Evolutionary conservation across 2,113 vertebrate species (phyloP).

Genomic region (Motacilla alba): DNA sequence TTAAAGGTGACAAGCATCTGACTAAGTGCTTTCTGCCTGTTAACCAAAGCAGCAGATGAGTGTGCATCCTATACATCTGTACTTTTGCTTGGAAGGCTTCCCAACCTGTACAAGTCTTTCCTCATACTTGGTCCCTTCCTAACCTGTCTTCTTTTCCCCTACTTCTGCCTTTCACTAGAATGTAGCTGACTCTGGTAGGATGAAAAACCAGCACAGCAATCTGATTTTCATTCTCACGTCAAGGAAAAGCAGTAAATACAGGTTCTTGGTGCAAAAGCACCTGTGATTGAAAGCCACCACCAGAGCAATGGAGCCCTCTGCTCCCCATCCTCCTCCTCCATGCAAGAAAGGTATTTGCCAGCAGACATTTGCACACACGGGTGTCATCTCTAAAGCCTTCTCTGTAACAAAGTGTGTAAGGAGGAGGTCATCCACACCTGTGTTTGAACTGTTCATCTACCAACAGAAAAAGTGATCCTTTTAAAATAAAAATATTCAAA

Average conservation of each 20-base stretch:
- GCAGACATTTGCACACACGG: not conserved
- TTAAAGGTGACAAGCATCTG: not conserved
- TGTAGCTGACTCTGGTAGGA: not conserved
- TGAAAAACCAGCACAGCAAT: not conserved
- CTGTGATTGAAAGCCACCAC: not conserved
- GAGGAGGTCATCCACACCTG: not conserved
- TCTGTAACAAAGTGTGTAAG: not conserved
- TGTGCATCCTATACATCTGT: not conserved
- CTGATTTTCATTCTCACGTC: not conserved
- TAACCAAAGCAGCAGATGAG: not conserved
- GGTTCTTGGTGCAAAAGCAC: not conserved
- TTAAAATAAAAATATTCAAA: not conserved
- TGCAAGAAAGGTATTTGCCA: not conserved
- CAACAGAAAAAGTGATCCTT: not conserved
- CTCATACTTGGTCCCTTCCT: not conserved
- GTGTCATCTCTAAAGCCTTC: not conserved
- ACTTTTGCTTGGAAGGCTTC: not conserved
- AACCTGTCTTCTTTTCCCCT: not conserved
- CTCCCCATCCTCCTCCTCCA: not conserved
- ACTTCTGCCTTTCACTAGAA: not conserved
- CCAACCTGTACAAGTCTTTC: not conserved
- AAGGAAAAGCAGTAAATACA: not conserved
- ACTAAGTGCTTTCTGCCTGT: not conserved
- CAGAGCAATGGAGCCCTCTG: not conserved
- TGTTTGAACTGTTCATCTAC: not conserved